Base-by-base conservation (phyloP, 2,113 vertebrate genomes). In the Mirounga angustirostris region DNA sequence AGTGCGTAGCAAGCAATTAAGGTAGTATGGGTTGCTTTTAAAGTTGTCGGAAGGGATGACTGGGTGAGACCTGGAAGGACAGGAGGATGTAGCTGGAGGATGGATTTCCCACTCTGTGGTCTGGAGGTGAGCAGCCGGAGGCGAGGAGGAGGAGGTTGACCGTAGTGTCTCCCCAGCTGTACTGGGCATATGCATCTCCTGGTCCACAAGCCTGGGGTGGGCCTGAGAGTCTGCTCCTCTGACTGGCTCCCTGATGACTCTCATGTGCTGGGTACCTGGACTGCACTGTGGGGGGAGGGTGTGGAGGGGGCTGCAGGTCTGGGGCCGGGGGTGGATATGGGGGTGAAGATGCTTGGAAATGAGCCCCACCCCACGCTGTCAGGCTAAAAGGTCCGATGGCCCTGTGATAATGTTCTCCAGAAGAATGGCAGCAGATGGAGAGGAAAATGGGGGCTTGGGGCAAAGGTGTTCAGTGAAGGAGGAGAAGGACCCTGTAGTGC, bases 101-200 rank as follows among this genome's bases (percentile, higher is more conserved):
- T 26, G 52, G 9, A 19, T 58, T 33, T 76, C 52, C 73, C 22
- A 1, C 1, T 30, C 58, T n/a, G 15, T 2, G 30, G 24, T 18
- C 65, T 10, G 5, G 12, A 33, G 19, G 36, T 18, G 28, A 59
- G 61, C 22, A 40, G 28, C 43, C 46, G n/a, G 16, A 50, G 16
- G 67, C 4, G 14, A 50, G 52, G 33, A n/a, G 0, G 36, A n/a
- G 5, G 28, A 4, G 3, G 21, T 28, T 0, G 2, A 1, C 30
- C 6, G 43, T 33, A 16, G 40, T 11, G 43, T 86, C 65, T 59
- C 43, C 56, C 24, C 22, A 12, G 18, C 24, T 24, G 46, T 1
- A 6, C 14, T 2, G n/a, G 50, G 1, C 28, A 16, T 0, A 4
- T 28, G 21, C 0, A 0, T 54, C 14, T 19, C 59, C 43, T 79